These are phyloP conservation scores for Nasonia giraulti DNA, from an alignment of 1,140 invertebrate species.

Conservation along the genomic window DNA sequence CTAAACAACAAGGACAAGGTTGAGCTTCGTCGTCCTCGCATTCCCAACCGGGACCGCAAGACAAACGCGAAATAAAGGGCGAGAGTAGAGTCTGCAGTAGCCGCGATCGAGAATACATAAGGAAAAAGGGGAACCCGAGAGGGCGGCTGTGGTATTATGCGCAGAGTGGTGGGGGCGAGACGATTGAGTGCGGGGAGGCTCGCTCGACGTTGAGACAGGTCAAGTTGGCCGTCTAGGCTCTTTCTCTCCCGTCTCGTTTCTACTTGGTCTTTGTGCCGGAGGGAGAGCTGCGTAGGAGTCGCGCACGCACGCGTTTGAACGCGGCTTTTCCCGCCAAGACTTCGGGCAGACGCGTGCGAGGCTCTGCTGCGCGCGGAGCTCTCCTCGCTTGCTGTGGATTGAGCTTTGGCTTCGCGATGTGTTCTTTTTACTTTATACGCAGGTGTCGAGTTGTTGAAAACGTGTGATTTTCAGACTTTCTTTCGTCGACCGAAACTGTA, in stretches of 20 bases:
- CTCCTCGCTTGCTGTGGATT: not conserved
- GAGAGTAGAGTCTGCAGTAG: not conserved
- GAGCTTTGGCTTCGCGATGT: too few relatives aligned
- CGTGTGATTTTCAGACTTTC: not conserved
- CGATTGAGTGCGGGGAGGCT: conserved; percentile 55
- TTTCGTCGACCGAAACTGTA: not conserved
- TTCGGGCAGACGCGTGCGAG: not conserved
- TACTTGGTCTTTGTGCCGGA: not conserved
- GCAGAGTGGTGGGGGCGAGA: conserved; percentile 48
- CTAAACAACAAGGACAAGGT: not conserved
- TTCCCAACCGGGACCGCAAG: not conserved
- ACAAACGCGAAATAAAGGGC: conserved; percentile 42
- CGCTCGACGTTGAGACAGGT: conserved; percentile 38
- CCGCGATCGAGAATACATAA: not conserved
- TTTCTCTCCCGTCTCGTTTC: conserved; percentile 52
- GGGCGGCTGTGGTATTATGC: not conserved
- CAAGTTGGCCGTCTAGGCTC: conserved; percentile 64
- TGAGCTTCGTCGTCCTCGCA: not conserved
- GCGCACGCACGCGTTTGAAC: conserved; percentile 21
- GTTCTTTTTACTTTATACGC: too few relatives aligned
- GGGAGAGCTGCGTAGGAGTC: not conserved
- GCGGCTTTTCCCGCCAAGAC: conserved; percentile 36
- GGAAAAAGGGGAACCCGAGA: conserved; percentile 18
- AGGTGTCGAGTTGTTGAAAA: not conserved
- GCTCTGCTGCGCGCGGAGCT: not conserved